Percentiles rank a stretch among this genome's conserved stretches.
Evolutionary conservation across 2,888 invertebrate genomes (phyloP).

Genomic region (Euplagia quadripunctaria): DNA sequence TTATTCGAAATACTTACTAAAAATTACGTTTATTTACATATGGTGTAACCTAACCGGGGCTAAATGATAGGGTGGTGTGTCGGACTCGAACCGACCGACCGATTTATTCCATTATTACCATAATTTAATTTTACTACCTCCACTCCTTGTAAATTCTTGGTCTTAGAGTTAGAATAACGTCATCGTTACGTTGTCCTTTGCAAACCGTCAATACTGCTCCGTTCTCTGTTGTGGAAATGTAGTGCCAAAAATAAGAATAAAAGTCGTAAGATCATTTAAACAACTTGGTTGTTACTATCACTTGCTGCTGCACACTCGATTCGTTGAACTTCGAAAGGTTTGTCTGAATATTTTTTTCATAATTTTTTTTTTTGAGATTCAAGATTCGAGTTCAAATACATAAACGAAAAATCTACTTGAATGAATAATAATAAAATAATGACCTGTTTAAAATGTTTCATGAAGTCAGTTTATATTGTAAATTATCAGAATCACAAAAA

Average conservation of each 20-base stretch:
- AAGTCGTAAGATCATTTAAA: neutral
- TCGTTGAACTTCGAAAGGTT: neutral
- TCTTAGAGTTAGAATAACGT: neutral
- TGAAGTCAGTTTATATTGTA: too few species aligned
- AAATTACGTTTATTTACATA: too few species aligned
- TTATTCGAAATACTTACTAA: too few species aligned
- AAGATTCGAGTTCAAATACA: neutral
- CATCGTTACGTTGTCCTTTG: neutral
- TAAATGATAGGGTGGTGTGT: too few species aligned
- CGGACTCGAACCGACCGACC: too few species aligned
- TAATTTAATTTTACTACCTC: too few species aligned
- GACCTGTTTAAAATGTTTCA: too few species aligned
- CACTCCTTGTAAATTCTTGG: too few species aligned
- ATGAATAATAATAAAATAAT: too few species aligned
- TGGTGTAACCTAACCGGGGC: too few species aligned
- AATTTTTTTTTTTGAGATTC: neutral
- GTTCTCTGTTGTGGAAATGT: neutral
- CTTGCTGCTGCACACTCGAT: neutral
- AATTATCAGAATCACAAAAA: too few species aligned
- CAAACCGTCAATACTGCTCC: neutral
- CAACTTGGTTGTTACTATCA: neutral
- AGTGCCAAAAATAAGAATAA: neutral
- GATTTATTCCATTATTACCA: too few species aligned
- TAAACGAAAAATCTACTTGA: neutral
- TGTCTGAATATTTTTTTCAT: neutral